Conservation (phyloP, 1,140 invertebrate species). For the Babylonia areolata region DNA sequence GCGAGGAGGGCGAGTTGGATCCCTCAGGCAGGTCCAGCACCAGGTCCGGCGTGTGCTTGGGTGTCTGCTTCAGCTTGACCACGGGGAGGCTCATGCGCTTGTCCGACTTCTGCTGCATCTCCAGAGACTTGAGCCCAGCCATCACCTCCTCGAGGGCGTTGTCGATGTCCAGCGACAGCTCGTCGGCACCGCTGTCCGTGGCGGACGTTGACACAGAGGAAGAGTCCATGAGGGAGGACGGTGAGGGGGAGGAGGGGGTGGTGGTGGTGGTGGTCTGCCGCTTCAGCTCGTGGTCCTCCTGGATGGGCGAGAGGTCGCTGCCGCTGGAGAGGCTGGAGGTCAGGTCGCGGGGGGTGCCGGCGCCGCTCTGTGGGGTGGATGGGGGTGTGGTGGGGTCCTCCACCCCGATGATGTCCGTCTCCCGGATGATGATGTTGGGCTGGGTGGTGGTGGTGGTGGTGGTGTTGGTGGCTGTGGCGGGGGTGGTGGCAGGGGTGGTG, state of each 20-base stretch:
- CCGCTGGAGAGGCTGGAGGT: conserved; percentile 31
- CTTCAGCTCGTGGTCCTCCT: conserved; percentile 31
- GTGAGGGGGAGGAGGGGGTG: conserved; percentile 18
- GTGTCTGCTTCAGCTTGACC: conserved; percentile 73
- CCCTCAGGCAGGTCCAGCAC: conserved; percentile 87
- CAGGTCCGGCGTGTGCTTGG: conserved; percentile 88
- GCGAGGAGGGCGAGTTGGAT: conserved; percentile 53
- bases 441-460: conserved; percentile 64
- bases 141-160: conserved; percentile 73
- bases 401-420: conserved; percentile 52
- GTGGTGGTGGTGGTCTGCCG: conserved; percentile 15
- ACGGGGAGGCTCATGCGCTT: conserved; percentile 69
- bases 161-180: conserved; percentile 72
- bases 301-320: conserved; percentile 38
- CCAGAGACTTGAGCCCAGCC: conserved; percentile 69
- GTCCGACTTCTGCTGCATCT: conserved; percentile 69
- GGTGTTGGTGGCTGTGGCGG: no score
- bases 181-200: conserved; percentile 60
- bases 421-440: conserved; percentile 58
- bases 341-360: conserved; percentile 39
- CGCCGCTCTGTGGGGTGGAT: conserved; percentile 34
- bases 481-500: no score
- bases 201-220: conserved; percentile 24
- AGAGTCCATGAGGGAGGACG: conserved; percentile 21
- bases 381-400: conserved; percentile 45